A percentile compares a stretch with the other conserved stretches of the same genome.
These are phyloP conservation scores for Apodemia zela DNA, from an alignment of 2,888 invertebrate genomes.

Conservation along the genomic window DNA sequence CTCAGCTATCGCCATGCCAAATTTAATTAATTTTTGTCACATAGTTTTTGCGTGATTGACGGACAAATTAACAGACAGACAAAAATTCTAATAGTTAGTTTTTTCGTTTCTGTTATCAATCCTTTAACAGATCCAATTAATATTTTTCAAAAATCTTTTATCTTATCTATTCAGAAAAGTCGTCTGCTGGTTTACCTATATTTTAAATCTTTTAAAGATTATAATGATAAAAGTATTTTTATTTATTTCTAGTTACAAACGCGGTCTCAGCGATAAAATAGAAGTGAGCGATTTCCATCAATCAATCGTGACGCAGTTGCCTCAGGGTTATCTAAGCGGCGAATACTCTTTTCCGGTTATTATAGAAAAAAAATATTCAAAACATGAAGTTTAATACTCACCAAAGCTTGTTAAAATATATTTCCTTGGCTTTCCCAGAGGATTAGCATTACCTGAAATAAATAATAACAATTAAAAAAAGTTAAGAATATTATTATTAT, in stretches of 20 bases:
- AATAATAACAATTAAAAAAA: not conserved
- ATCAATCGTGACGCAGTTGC: not conserved
- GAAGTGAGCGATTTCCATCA: not conserved
- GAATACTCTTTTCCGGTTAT: not conserved
- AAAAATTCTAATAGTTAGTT: too few relatives aligned
- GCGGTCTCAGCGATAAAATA: not conserved
- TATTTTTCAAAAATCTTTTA: too few relatives aligned
- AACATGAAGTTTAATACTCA: not conserved
- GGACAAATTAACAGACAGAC: too few relatives aligned
- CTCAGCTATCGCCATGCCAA: too few relatives aligned
- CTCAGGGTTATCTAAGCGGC: not conserved
- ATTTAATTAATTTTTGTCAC: too few relatives aligned
- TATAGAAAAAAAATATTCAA: not conserved
- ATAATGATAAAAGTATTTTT: too few relatives aligned
- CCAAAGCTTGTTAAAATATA: not conserved
- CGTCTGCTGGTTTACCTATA: too few relatives aligned
- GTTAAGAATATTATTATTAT: not conserved
- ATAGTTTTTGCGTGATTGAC: too few relatives aligned
- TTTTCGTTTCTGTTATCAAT: too few relatives aligned
- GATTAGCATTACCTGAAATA: slow-evolving; percentile 7
- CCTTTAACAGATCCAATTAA: too few relatives aligned
- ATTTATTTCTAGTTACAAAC: not conserved
- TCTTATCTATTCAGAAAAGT: too few relatives aligned
- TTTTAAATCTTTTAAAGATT: too few relatives aligned
- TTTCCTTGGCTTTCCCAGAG: slow-evolving; percentile 4